These are phyloP conservation scores for Fissipunctia ypsillon DNA, from an alignment of 2,888 invertebrate genomes.

Conservation along the genomic window DNA sequence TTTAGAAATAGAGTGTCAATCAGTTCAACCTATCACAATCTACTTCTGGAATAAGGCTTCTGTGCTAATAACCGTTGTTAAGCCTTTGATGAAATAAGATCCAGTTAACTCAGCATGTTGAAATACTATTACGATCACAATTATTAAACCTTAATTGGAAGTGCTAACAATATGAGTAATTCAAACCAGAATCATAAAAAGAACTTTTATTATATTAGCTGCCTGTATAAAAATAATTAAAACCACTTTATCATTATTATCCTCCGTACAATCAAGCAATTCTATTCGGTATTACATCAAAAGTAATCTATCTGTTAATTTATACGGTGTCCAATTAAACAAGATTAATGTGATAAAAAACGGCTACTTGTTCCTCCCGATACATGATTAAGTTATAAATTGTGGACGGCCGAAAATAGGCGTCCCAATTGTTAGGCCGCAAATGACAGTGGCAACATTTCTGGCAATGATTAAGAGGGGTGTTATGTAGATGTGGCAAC, in stretches of 20 bases:
- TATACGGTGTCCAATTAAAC: constrained; percentile 64
- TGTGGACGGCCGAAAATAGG: constrained; percentile 60
- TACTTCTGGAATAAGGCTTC: too few relatives aligned
- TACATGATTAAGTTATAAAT: constrained; percentile 68
- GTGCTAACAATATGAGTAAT: constrained; percentile 45
- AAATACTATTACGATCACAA: constrained; percentile 28
- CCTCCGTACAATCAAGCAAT: constrained; percentile 43
- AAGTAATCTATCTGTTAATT: constrained; percentile 58
- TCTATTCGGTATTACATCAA: constrained; percentile 56
- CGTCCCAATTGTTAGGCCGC: constrained; percentile 64
- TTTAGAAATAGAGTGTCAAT: too few relatives aligned
- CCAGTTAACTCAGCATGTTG: constrained; percentile 10
- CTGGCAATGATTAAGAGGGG: constrained; percentile 62
- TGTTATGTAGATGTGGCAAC: constrained; percentile 31
- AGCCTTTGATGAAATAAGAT: constrained; percentile 3
- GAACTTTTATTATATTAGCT: constrained; percentile 41
- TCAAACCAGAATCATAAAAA: constrained; percentile 29
- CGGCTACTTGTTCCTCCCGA: constrained; percentile 59
- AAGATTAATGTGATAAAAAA: constrained; percentile 61
- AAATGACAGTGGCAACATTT: constrained; percentile 67
- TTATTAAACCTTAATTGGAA: constrained; percentile 47
- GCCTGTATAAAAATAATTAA: constrained; percentile 52
- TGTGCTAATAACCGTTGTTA: background rate
- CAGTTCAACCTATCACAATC: background rate
- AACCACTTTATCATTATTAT: constrained; percentile 55